Percentiles rank a stretch among this genome's conserved stretches.
These are phyloP conservation scores for Centruroides sculpturatus DNA, from an alignment of 1,140 invertebrate species.

Conservation along the genomic window DNA sequence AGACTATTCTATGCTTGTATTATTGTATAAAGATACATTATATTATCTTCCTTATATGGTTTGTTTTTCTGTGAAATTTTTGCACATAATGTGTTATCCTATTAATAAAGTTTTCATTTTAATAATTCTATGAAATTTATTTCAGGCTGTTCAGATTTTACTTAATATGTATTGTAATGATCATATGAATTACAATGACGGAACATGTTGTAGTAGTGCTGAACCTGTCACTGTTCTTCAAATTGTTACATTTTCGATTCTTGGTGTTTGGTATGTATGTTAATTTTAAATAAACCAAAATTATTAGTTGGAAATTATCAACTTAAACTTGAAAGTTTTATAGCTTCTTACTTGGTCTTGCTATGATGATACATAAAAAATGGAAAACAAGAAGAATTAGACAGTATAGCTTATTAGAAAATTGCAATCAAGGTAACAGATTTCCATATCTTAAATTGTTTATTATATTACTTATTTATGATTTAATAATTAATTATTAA, in stretches of 20 bases:
- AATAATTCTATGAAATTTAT: conserved; percentile 6
- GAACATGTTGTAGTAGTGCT: conserved; percentile 81
- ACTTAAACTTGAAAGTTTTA: conserved; percentile 20
- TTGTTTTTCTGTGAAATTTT: too few species aligned
- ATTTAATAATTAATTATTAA: too few species aligned
- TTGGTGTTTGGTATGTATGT: conserved; percentile 57
- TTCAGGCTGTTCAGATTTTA: conserved; percentile 55
- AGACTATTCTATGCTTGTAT: too few species aligned
- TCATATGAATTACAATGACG: conserved; percentile 95
- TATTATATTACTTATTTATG: too few species aligned
- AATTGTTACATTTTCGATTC: conserved; percentile 60
- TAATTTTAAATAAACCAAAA: background rate
- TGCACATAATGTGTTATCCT: background rate
- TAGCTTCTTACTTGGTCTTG: conserved; percentile 40
- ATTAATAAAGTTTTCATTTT: background rate
- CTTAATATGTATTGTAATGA: conserved; percentile 95
- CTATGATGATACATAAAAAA: conserved; percentile 38
- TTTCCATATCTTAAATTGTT: too few species aligned
- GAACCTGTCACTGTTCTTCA: conserved; percentile 78
- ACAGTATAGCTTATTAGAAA: background rate
- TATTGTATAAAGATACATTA: too few species aligned
- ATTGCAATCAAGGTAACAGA: too few species aligned
- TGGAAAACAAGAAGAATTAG: conserved; percentile 6
- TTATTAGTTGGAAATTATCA: background rate
- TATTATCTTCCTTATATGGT: too few species aligned